Evolutionary conservation across 2,888 invertebrate genomes (phyloP).

Genomic region (Gasteruption jaculator): DNA sequence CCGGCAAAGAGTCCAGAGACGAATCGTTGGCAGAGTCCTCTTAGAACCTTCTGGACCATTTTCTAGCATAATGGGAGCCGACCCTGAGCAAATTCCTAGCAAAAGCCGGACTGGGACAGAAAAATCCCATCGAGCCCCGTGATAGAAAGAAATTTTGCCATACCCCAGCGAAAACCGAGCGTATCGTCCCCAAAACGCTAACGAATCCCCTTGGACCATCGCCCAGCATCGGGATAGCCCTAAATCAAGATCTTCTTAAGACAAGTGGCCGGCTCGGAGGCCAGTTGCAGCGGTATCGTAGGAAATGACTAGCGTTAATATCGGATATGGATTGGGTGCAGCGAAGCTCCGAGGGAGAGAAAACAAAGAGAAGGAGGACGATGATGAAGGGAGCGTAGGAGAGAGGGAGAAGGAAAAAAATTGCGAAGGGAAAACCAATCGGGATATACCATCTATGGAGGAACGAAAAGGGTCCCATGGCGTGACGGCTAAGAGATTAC

Average conservation of each 20-base stretch:
- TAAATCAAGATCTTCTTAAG: conserved; percentile 7
- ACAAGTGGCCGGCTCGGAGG: not conserved
- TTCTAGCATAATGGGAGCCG: no score
- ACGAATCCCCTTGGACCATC: no score
- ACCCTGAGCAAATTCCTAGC: no score
- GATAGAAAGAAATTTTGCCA: no score
- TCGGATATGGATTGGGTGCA: conserved; percentile 27
- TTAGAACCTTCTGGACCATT: no score
- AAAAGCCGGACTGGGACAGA: no score
- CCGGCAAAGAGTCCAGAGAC: no score
- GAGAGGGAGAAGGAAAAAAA: conserved; percentile 19
- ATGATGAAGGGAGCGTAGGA: conserved; percentile 29
- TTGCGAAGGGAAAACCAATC: conserved; percentile 39
- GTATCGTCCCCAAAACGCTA: no score
- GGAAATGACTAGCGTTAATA: conserved; percentile 31
- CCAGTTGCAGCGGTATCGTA: not conserved
- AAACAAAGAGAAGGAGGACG: conserved; percentile 20
- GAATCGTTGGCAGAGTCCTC: no score
- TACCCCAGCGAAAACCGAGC: no score
- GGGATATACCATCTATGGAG: conserved; percentile 33
- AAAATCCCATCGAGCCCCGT: no score
- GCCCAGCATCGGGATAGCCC: no score
- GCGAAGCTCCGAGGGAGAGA: conserved; percentile 8
- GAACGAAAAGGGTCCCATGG: conserved; percentile 25
- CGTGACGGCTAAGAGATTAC: conserved; percentile 48